Evolutionary conservation across 64 coral and sea anemone species (phyloP).

Genomic region (Catalaphyllia jardinei): DNA sequence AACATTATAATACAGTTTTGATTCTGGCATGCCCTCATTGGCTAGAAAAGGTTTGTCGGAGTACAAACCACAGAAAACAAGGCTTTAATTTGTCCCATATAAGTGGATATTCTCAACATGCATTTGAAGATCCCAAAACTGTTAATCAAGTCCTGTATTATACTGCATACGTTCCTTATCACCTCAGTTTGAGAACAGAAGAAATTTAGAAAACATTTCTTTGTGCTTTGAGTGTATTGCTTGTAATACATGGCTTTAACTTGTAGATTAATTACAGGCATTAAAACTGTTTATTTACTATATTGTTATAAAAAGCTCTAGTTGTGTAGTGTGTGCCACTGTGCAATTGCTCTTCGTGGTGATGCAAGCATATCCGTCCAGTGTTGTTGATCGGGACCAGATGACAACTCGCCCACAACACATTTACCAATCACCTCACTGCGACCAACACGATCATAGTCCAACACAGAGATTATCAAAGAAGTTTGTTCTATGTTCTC

Average conservation of each 20-base stretch:
- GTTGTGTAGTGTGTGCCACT: slow-evolving; percentile 91
- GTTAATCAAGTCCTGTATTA: too few species aligned
- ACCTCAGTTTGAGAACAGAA: too few species aligned
- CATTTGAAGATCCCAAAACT: too few species aligned
- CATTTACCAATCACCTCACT: slow-evolving; percentile 98
- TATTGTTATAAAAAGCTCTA: slow-evolving; percentile 25
- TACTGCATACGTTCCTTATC: too few species aligned
- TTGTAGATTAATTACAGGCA: not conserved
- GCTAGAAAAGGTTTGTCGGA: too few species aligned
- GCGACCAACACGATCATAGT: slow-evolving; percentile 91
- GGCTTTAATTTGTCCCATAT: too few species aligned
- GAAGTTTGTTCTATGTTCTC: slow-evolving; percentile 95
- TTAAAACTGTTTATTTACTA: not conserved
- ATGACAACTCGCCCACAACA: slow-evolving; percentile 90
- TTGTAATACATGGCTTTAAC: not conserved
- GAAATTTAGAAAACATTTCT: not conserved
- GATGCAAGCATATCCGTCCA: slow-evolving; percentile 95
- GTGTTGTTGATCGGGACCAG: slow-evolving; percentile 85
- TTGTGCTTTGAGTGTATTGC: not conserved
- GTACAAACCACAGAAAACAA: too few species aligned
- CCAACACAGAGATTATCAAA: slow-evolving; percentile 91
- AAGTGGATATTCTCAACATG: too few species aligned
- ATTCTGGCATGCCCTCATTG: too few species aligned
- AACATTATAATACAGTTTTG: too few species aligned
- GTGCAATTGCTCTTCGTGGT: slow-evolving; percentile 83